phyloP scores from a whole-genome alignment of 2,113 vertebrate genomes.

The Chionis minor region DNA sequence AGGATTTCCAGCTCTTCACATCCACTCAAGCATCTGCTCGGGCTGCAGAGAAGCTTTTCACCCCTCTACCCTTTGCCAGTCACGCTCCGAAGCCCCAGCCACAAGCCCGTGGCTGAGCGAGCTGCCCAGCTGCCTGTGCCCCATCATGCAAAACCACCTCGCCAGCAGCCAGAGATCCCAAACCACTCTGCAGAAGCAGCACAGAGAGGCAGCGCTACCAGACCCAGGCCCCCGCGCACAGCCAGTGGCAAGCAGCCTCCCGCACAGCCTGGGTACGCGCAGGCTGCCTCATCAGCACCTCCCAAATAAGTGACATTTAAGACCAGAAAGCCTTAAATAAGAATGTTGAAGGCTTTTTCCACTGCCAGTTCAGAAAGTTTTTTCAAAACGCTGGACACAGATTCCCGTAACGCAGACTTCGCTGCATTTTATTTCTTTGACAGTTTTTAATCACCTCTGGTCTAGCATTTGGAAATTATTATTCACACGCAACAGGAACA shows the following conservation, averaged over 20 bases:
- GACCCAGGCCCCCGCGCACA: neutral
- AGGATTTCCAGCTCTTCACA: neutral
- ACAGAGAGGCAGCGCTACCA: accelerated
- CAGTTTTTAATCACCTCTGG: conserved; percentile 10
- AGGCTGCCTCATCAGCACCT: neutral
- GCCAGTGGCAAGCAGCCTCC: neutral
- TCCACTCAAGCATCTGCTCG: neutral
- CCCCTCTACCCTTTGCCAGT: neutral
- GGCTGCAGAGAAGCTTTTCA: neutral
- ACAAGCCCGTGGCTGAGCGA: neutral
- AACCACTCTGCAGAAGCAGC: neutral
- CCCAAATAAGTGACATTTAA: neutral
- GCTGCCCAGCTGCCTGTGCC: neutral
- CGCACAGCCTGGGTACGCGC: neutral
- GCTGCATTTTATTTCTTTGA: conserved; percentile 1
- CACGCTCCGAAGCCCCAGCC: neutral
- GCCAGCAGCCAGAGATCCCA: neutral
- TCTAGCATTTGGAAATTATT: conserved; percentile 50
- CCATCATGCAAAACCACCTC: neutral
- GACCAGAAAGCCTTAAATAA: neutral
- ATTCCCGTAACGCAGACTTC: neutral
- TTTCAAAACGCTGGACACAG: neutral
- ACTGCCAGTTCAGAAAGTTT: neutral
- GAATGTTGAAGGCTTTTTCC: neutral
- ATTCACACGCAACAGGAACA: conserved; percentile 9